Conservation (phyloP, 1,140 invertebrate species). For the Alviniconcha marisindica region DNA sequence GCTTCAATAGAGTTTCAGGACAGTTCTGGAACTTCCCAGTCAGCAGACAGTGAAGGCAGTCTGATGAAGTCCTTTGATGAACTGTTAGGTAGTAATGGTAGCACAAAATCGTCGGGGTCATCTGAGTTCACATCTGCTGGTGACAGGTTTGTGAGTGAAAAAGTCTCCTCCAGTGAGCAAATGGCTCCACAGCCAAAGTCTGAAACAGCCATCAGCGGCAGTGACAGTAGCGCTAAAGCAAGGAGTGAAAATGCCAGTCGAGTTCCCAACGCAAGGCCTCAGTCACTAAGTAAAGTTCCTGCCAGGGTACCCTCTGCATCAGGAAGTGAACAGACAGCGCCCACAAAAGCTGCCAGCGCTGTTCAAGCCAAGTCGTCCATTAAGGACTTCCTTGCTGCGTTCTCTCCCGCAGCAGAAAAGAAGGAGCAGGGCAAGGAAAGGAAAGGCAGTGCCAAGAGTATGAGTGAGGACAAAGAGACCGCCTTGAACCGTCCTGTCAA, state of each 20-base stretch:
- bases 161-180: neutral
- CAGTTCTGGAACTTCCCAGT: neutral
- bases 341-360: neutral
- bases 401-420: neutral
- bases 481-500: neutral
- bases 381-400: conserved; percentile 3
- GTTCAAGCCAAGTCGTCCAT: neutral
- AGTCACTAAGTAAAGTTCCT: neutral
- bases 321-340: neutral
- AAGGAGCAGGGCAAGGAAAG: too few relatives aligned
- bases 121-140: neutral
- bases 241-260: conserved; percentile 4
- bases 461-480: neutral
- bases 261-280: too few relatives aligned
- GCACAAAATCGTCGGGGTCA: neutral
- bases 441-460: neutral
- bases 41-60: neutral
- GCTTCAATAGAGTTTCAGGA: neutral
- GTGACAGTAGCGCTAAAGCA: neutral
- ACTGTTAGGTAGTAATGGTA: neutral
- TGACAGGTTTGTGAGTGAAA: too few relatives aligned
- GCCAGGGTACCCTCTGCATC: neutral
- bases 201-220: too few relatives aligned
- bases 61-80: neutral
- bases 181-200: neutral